phyloP scores from a whole-genome alignment of 2,888 invertebrate genomes.

The Spodoptera exigua region DNA sequence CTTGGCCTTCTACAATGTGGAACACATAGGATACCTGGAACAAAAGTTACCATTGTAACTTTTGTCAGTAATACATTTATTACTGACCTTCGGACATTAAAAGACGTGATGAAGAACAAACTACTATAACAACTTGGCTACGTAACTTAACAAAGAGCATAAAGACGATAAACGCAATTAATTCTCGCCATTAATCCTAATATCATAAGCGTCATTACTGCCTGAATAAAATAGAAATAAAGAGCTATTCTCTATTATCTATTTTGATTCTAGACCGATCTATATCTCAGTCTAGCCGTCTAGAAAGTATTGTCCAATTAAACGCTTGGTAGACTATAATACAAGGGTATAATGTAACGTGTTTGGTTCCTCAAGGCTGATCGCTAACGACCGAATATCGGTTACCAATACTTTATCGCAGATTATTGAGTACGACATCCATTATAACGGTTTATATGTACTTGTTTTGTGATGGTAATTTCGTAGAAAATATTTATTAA shows the following conservation, averaged over 20 bases:
- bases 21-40: too few species aligned
- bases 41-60: too few species aligned
- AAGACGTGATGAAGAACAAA: too few species aligned
- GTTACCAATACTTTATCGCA: not conserved
- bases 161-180: slow-evolving; percentile 26
- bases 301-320: slow-evolving; percentile 37
- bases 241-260: slow-evolving; percentile 23
- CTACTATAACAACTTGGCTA: not conserved
- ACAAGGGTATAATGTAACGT: slow-evolving; percentile 3
- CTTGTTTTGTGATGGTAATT: not conserved
- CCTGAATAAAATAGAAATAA: slow-evolving; percentile 35
- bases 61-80: too few species aligned
- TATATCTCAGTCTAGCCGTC: slow-evolving; percentile 46
- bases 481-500: not conserved
- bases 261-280: slow-evolving; percentile 10
- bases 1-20: too few species aligned
- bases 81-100: too few species aligned
- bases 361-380: not conserved
- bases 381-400: not conserved
- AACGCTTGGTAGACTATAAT: slow-evolving; percentile 8
- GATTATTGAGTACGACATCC: not conserved
- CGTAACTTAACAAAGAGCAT: slow-evolving; percentile 3
- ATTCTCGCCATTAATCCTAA: slow-evolving; percentile 33
- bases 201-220: slow-evolving; percentile 18
- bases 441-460: not conserved